Evolutionary conservation across 2,888 invertebrate species (phyloP), one percentile per base, ranked within the genome.

Genomic region (Temnothorax unifasciatus): DNA sequence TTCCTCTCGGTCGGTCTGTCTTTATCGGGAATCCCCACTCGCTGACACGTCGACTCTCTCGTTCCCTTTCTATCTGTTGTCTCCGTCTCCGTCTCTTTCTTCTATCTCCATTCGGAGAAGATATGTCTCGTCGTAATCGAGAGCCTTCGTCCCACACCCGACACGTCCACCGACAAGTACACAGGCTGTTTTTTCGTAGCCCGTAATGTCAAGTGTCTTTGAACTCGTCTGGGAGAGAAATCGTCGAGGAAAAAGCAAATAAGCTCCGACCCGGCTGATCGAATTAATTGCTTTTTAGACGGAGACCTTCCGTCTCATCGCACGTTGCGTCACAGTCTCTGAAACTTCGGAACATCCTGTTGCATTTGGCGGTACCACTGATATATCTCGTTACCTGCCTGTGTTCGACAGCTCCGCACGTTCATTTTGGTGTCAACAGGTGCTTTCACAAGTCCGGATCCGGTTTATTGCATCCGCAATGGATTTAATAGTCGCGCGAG

Each of bases 61-160:
- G 44, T 29, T 84, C 59, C 44, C 38, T 74, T 38, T 59, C 61
- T 66, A 77, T 61, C 61, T 44, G 21, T 66, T 57, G 34, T 34
- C 44, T 54, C 69, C 38, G 25, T 61, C 44, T 57, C 47, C 57
- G 38, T 63, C 61, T 86, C 64, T 64, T 63, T 81, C 64, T 79
- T 84, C 84, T 86, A 89, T 86, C 84, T 85, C 77, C 83, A 74
- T 76, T 84, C 59, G 41, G 83, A 66, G 57, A 81, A 59, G 79
- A 71, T 81, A 73, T 6, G 25, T n/a, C 50, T 52, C 34, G 34
- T 52, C 69, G 34, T 8, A 52, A 29, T 75, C 77, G 54, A 47
- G 57, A 47, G 57, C 15, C 18, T 69, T 47, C 15, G 47, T 63
- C 57, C 69, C 34, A 57, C 54, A 57, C 57, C 69, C 21, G 18